A percentile compares a stretch with the other conserved stretches of the same genome.
phyloP scores from a whole-genome alignment of 1,140 invertebrate species.

The Cecropterus lyciades region DNA sequence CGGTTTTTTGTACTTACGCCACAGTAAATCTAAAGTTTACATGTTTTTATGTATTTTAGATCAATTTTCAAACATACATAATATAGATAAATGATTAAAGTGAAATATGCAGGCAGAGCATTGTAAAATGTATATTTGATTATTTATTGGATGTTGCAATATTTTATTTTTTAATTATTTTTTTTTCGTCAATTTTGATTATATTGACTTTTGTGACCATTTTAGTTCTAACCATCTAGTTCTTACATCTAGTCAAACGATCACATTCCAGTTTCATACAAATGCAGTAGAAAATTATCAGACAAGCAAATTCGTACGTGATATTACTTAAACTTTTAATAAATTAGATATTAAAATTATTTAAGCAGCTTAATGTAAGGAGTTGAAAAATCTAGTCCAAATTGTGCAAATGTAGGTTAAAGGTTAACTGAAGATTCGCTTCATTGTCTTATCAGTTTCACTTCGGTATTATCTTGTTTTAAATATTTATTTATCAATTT shows the following conservation, averaged over 20 bases:
- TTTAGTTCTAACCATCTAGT: too few relatives aligned
- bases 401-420: conserved; percentile 63
- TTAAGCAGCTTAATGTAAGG: conserved; percentile 66
- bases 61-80: too few relatives aligned
- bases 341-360: conserved; percentile 48
- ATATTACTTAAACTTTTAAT: conserved; percentile 73
- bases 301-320: conserved; percentile 62
- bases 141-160: not conserved
- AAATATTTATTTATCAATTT: too few relatives aligned
- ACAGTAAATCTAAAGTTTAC: too few relatives aligned
- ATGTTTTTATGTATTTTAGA: too few relatives aligned
- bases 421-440: not conserved
- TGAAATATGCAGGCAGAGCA: too few relatives aligned
- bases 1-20: too few relatives aligned
- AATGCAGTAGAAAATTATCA: conserved; percentile 36
- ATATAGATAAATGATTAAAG: too few relatives aligned
- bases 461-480: not conserved
- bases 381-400: conserved; percentile 63
- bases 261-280: conserved; percentile 56
- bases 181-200: conserved; percentile 6
- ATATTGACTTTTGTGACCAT: conserved; percentile 28
- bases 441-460: not conserved
- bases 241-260: conserved; percentile 64
- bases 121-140: not conserved
- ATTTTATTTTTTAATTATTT: not conserved